Evolutionary conservation across 2,113 vertebrate species (phyloP).

Genomic region (Oxyruncus cristatus): DNA sequence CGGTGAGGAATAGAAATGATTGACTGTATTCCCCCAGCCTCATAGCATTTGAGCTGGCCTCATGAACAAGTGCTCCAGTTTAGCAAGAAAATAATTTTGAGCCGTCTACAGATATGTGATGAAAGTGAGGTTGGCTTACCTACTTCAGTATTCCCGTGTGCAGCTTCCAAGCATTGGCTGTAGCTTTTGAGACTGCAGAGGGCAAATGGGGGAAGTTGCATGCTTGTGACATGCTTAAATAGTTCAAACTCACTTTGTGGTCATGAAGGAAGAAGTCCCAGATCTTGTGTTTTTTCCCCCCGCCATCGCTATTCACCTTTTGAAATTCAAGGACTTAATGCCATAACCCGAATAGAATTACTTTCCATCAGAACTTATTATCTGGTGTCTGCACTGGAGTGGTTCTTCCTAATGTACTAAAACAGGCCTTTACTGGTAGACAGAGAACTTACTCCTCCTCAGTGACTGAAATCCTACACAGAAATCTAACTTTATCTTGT

Average conservation of each 20-base stretch:
- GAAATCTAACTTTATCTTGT: background rate
- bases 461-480: background rate
- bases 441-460: background rate
- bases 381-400: background rate
- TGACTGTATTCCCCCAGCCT: background rate
- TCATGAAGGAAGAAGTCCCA: background rate
- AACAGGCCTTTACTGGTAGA: background rate
- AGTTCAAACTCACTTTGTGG: background rate
- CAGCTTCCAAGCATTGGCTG: background rate
- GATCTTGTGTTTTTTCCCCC: background rate
- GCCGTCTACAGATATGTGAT: background rate
- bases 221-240: fast-evolving
- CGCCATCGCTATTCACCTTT: background rate
- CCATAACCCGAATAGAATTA: background rate
- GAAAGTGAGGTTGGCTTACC: background rate
- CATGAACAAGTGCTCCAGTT: background rate
- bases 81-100: background rate
- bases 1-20: background rate
- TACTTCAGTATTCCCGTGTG: background rate
- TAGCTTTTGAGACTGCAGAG: background rate
- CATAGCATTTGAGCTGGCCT: background rate
- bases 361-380: background rate
- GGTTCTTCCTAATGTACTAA: background rate
- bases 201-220: background rate
- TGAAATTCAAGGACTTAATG: background rate